Evolutionary conservation across 2,888 invertebrate genomes (phyloP).

Genomic region (Lepidocyrtoides sp.): DNA sequence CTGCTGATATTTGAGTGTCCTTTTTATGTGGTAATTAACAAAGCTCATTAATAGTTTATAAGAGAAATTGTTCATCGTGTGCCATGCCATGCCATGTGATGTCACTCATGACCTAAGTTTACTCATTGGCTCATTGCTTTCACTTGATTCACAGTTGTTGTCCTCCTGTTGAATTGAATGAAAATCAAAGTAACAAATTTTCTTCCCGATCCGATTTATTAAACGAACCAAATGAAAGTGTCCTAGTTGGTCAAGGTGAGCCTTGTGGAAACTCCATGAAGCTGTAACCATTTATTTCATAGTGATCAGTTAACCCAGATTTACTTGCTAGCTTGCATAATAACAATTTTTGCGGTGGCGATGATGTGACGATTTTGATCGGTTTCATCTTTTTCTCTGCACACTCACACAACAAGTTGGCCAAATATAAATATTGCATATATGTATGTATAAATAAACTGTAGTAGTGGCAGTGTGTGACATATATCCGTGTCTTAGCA

Average conservation of each 20-base stretch:
- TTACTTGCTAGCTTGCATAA: not conserved
- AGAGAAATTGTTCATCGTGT: not conserved
- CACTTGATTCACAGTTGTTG: not conserved
- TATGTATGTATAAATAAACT: not conserved
- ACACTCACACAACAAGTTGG: not conserved
- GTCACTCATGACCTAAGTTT: constrained; percentile 15
- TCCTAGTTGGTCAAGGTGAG: constrained; percentile 68
- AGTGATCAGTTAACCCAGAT: constrained; percentile 42
- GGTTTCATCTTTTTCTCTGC: constrained; percentile 16
- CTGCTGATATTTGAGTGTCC: constrained; percentile 49
- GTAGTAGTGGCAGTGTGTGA: not conserved
- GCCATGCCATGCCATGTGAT: not conserved
- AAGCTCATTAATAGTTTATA: constrained; percentile 17
- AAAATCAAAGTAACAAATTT: not conserved
- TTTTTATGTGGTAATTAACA: constrained; percentile 47
- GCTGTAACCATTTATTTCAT: not conserved
- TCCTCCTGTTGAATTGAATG: not conserved
- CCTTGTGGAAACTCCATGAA: constrained; percentile 1
- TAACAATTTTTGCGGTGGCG: not conserved
- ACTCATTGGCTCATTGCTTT: constrained; percentile 18
- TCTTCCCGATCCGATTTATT: not conserved
- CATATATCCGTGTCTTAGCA: too few relatives aligned
- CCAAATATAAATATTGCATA: not conserved
- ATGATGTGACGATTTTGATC: constrained; percentile 6
- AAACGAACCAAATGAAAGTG: too few relatives aligned